Evolutionary conservation across 1,140 invertebrate genomes (phyloP).

Genomic region (Conus betulinus): DNA sequence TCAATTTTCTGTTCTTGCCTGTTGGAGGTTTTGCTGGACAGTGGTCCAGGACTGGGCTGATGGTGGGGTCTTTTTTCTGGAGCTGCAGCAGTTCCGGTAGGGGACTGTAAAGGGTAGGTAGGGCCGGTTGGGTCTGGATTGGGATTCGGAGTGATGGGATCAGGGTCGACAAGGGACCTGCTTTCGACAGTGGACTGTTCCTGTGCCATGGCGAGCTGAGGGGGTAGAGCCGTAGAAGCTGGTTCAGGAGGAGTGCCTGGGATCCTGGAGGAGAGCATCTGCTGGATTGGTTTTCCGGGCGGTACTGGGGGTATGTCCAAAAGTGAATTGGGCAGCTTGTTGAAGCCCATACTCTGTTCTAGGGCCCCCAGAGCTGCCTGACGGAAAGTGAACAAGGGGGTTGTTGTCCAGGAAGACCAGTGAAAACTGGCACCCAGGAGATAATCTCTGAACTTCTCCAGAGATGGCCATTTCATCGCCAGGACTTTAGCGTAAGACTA

Average conservation of each 20-base stretch:
- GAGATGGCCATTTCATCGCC: too few relatives aligned
- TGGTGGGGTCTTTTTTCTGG: too few relatives aligned
- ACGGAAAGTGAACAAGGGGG: too few relatives aligned
- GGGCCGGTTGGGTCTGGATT: background rate
- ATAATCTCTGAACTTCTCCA: conserved; percentile 23
- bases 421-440: background rate
- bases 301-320: background rate
- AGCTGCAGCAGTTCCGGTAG: too few relatives aligned
- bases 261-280: background rate
- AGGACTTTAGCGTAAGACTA: too few relatives aligned
- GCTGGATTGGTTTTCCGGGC: background rate
- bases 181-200: background rate
- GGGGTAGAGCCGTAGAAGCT: background rate
- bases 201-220: background rate
- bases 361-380: too few relatives aligned
- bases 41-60: too few relatives aligned
- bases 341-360: background rate
- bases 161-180: background rate
- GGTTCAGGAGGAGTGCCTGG: background rate
- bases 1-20: too few relatives aligned
- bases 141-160: background rate
- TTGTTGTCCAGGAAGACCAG: too few relatives aligned
- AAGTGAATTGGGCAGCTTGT: background rate
- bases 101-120: background rate
- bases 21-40: too few relatives aligned